Evolutionary conservation across 1,140 invertebrate species (phyloP).

Genomic region (Ceratina japonica): DNA sequence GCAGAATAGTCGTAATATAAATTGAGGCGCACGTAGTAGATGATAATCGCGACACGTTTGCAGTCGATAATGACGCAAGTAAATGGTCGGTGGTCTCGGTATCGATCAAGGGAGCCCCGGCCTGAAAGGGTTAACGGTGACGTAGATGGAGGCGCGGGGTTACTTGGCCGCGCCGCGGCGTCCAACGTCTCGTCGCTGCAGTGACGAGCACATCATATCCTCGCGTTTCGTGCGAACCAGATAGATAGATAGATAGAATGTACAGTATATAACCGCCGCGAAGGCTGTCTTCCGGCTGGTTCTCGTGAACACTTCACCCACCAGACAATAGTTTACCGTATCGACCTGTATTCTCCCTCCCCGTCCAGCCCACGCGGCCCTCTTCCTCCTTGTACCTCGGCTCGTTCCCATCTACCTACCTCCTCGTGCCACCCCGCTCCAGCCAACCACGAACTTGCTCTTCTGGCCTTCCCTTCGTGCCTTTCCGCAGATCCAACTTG

Average conservation of each 20-base stretch:
- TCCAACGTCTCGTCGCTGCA: constrained; percentile 31
- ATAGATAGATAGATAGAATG: constrained; percentile 37
- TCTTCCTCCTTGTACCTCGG: constrained; percentile 13
- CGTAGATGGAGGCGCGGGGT: constrained; percentile 24
- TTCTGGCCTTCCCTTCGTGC: constrained; percentile 67
- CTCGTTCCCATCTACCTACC: constrained; percentile 59
- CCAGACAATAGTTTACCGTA: constrained; percentile 76
- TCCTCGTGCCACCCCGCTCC: constrained; percentile 55
- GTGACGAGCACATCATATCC: constrained; percentile 39
- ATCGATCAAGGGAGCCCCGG: constrained; percentile 46
- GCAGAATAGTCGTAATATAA: background rate
- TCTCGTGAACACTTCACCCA: constrained; percentile 72
- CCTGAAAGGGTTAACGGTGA: constrained; percentile 14
- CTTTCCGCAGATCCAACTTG: constrained; percentile 68
- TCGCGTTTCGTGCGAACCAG: constrained; percentile 44
- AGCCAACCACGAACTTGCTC: constrained; percentile 63
- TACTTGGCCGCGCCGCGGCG: constrained; percentile 5
- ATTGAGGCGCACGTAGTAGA: no score
- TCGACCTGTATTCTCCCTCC: constrained; percentile 65
- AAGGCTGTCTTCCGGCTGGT: constrained; percentile 67
- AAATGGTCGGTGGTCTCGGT: background rate
- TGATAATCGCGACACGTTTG: background rate
- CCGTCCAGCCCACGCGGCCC: background rate
- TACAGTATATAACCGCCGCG: constrained; percentile 55
- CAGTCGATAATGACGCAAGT: constrained; percentile 8